Evolutionary conservation across 2,888 invertebrate species (phyloP).

Genomic region (Idaea biselata): DNA sequence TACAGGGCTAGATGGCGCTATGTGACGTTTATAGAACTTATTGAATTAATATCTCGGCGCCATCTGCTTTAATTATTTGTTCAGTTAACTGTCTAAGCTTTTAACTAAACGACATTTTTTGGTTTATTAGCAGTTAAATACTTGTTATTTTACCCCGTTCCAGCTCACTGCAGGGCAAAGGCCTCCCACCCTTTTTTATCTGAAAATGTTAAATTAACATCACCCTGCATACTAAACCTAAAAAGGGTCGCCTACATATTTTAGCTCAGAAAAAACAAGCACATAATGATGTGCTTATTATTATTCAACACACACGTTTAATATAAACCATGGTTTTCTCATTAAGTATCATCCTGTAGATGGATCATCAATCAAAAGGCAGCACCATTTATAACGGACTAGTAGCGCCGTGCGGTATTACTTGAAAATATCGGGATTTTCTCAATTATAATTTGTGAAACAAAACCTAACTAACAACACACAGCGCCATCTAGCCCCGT

Average conservation of each 20-base stretch:
- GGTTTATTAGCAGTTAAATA: no score
- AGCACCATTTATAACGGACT: not conserved
- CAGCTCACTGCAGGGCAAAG: no score
- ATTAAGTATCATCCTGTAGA: not conserved
- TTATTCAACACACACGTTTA: not conserved
- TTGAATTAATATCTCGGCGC: no score
- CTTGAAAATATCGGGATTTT: not conserved
- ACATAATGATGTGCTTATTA: not conserved
- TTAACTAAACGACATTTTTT: no score
- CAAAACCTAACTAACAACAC: no score
- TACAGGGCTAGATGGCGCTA: no score
- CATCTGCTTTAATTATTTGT: no score
- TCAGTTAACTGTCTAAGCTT: no score
- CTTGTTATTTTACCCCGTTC: no score
- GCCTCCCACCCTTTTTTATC: not conserved
- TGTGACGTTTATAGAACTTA: no score
- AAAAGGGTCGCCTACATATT: not conserved
- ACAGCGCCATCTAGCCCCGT: no score
- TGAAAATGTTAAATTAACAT: not conserved
- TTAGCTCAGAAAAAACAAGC: not conserved
- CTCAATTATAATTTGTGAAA: no score
- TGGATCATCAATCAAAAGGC: not conserved
- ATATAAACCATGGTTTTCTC: slow-evolving; percentile 1
- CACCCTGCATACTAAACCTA: not conserved
- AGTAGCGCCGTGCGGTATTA: not conserved